phyloP scores from a whole-genome alignment of 2,888 invertebrate genomes.

The Salticus scenicus region DNA sequence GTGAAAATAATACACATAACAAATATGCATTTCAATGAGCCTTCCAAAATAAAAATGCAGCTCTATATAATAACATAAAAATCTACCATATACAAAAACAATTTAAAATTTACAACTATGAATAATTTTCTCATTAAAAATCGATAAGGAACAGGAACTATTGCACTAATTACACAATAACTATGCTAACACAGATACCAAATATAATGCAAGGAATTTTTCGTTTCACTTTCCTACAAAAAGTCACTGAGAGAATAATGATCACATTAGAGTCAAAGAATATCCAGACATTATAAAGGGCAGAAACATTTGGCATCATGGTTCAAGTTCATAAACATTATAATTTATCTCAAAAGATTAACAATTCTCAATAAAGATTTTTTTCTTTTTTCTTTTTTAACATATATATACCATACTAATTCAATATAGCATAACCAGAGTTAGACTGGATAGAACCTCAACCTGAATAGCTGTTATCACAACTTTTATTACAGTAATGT shows the following conservation, averaged over 20 bases:
- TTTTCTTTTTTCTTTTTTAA: no score
- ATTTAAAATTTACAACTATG: slow-evolving; percentile 12
- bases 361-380: slow-evolving; percentile 34
- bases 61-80: slow-evolving; percentile 1
- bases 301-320: slow-evolving; percentile 56
- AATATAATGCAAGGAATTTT: slow-evolving; percentile 42
- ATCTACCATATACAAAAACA: background rate
- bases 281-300: slow-evolving; percentile 28
- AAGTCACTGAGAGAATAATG: slow-evolving; percentile 35
- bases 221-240: slow-evolving; percentile 39
- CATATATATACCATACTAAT: slow-evolving; percentile 46
- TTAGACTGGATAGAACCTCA: background rate
- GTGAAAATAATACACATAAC: background rate
- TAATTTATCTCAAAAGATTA: slow-evolving; percentile 57
- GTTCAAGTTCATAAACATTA: slow-evolving; percentile 54
- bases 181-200: slow-evolving; percentile 36
- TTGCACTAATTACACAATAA: slow-evolving; percentile 56
- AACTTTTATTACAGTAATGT: no score
- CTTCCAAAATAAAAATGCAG: background rate
- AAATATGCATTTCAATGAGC: background rate
- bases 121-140: background rate
- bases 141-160: slow-evolving; percentile 33
- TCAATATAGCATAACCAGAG: slow-evolving; percentile 20
- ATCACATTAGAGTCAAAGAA: slow-evolving; percentile 36
- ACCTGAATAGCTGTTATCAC: no score